phyloP scores from a whole-genome alignment of 2,888 invertebrate species.

The Cephus nigrinus region DNA sequence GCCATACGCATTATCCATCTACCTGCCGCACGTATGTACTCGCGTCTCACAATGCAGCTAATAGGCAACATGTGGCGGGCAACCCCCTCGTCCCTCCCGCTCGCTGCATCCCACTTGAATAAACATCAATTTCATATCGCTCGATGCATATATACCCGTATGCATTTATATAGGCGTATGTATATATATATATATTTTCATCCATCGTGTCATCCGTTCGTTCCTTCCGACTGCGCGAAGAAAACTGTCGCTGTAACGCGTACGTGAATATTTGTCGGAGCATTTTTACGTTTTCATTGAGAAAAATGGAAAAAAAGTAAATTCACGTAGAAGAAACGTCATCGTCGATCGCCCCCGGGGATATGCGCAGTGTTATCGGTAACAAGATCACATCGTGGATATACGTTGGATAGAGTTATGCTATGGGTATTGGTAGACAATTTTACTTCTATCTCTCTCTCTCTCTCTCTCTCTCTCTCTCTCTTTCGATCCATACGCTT shows the following conservation, averaged over 20 bases:
- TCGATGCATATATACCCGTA: slow-evolving; percentile 22
- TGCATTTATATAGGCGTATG: too few species aligned
- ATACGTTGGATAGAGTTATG: too few species aligned
- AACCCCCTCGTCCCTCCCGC: not conserved
- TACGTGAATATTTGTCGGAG: too few species aligned
- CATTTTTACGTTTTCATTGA: too few species aligned
- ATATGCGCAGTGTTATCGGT: too few species aligned
- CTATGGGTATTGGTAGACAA: too few species aligned
- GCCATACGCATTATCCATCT: too few species aligned
- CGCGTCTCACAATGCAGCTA: not conserved
- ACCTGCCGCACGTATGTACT: not conserved
- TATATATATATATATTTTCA: too few species aligned
- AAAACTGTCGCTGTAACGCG: not conserved
- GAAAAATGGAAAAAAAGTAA: too few species aligned
- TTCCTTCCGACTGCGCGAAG: not conserved
- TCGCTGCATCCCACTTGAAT: slow-evolving; percentile 37
- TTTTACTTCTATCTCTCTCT: not conserved
- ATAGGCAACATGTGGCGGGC: slow-evolving; percentile 1
- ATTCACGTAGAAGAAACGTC: too few species aligned
- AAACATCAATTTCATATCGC: slow-evolving; percentile 47
- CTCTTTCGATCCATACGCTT: slow-evolving; percentile 15
- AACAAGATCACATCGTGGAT: too few species aligned
- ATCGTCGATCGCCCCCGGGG: too few species aligned
- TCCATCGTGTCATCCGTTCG: not conserved
- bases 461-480: not conserved